Evolutionary conservation across 2,888 invertebrate species (phyloP), one percentile per base, ranked within the genome.

Genomic region (Trisateles emortualis): DNA sequence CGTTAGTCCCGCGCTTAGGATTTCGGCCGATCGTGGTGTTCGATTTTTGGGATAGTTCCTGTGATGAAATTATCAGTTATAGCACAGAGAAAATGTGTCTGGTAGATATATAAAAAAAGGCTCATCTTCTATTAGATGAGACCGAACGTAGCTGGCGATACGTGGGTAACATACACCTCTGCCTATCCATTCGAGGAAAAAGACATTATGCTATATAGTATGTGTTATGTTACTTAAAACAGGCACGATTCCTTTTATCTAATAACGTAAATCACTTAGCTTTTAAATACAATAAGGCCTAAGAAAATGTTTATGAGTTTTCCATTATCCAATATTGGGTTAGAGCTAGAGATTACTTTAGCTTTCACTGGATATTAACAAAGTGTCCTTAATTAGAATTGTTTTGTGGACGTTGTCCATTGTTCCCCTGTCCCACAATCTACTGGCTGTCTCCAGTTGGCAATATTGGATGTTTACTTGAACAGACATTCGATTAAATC

Each of bases 341-440:
- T 13, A 22, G 8, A 16, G 26, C 26, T 38, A 19, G 14, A 40
- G 5, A 40, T 32, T 40, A 10, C 29, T 17, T 17, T 19, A 39
- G 19, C 32, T 32, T 22, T 22, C n/a, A 32, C 6, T 45, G 10
- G 29, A 14, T 26, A 26, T 40, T 40, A 16, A 35, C 16, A 41
- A 9, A 36, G 16, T 24, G 19, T 26, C 36, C 11, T 17, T 45
- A 17, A 38, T 45, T 38, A 36, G 17, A 29, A 11, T 45, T 16
- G 36, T 19, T 36, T 45, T 36, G 17, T 38, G 10, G 29, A 29
- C 29, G 5, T 13, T 19, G n/a, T 29, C 26, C 22, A 39, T 47
- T 45, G 29, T 32, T 39, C 6, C 16, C 4, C 3, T 11, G 17
- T 26, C 29, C 6, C 14, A 16, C 16, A 16, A 8, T 16, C 16